phyloP scores from a whole-genome alignment of 2,113 vertebrate species.

The Pseudopodoces humilis region DNA sequence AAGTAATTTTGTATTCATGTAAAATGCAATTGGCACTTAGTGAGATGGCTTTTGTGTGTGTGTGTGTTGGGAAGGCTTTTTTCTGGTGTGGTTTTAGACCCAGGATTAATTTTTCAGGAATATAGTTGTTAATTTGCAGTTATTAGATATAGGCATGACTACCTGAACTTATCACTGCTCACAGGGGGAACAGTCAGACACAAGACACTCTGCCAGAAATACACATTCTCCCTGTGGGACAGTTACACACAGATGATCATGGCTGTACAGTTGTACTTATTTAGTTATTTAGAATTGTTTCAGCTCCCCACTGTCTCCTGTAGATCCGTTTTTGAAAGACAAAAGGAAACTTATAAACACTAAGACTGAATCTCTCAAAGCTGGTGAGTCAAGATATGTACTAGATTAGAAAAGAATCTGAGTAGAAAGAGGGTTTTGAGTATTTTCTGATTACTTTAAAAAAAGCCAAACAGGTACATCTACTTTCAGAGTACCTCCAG shows the following conservation, averaged over 20 bases:
- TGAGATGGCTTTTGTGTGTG: accelerated
- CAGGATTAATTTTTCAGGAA: not conserved
- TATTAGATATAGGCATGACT: not conserved
- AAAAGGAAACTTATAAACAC: not conserved
- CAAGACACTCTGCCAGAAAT: not conserved
- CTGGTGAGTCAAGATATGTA: not conserved
- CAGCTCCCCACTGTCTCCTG: not conserved
- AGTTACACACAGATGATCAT: not conserved
- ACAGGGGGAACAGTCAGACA: not conserved
- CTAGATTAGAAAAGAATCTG: not conserved
- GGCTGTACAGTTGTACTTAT: not conserved
- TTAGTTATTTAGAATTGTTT: conserved; percentile 6
- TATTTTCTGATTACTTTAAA: not conserved
- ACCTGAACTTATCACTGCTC: not conserved
- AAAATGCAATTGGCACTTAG: not conserved
- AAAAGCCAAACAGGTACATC: accelerated
- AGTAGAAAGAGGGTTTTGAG: not conserved
- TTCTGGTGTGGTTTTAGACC: not conserved
- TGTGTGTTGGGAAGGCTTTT: not conserved
- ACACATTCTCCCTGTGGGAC: not conserved
- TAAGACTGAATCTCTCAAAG: not conserved
- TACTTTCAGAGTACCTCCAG: not conserved
- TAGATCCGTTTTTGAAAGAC: not conserved
- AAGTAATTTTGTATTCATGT: not conserved
- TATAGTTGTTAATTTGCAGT: not conserved